Percentiles rank a stretch among this genome's conserved stretches.
Conservation (phyloP, 2,888 invertebrate genomes). For the Luffia ferchaultella region DNA sequence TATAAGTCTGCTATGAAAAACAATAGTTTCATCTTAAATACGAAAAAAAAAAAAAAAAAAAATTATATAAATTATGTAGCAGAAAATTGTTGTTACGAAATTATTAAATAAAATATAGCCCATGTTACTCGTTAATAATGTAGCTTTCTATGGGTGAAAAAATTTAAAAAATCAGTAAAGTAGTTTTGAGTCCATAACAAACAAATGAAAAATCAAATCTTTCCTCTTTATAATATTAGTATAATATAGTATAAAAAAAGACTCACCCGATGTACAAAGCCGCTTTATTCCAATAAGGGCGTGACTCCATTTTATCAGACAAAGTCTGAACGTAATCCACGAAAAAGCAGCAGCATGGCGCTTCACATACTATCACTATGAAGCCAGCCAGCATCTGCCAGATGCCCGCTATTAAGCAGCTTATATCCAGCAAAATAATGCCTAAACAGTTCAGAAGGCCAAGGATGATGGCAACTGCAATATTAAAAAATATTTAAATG, state of each 20-base stretch:
- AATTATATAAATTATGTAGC: no score
- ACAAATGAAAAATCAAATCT: no score
- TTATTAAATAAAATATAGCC: no score
- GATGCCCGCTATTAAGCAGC: slow-evolving; percentile 79
- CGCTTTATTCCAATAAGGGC: slow-evolving; percentile 92
- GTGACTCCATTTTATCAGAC: slow-evolving; percentile 81
- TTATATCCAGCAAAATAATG: slow-evolving; percentile 68
- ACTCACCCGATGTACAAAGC: slow-evolving; percentile 86
- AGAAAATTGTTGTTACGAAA: no score
- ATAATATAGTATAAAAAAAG: slow-evolving; percentile 3
- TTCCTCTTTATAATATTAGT: no score
- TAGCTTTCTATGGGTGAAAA: no score
- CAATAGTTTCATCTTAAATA: no score
- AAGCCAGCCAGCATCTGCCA: slow-evolving; percentile 92
- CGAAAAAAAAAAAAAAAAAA: no score
- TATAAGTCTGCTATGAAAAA: no score
- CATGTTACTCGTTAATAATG: no score
- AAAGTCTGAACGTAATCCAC: slow-evolving; percentile 92
- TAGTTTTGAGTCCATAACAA: slow-evolving; percentile 1
- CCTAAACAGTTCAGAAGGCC: slow-evolving; percentile 79
- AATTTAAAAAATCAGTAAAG: not conserved
- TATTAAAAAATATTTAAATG: not conserved
- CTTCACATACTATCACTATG: slow-evolving; percentile 87
- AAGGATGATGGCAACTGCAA: slow-evolving; percentile 84
- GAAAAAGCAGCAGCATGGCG: slow-evolving; percentile 97